Base-by-base conservation (phyloP, 1,140 invertebrate genomes). In the Calosoma granatense region DNA sequence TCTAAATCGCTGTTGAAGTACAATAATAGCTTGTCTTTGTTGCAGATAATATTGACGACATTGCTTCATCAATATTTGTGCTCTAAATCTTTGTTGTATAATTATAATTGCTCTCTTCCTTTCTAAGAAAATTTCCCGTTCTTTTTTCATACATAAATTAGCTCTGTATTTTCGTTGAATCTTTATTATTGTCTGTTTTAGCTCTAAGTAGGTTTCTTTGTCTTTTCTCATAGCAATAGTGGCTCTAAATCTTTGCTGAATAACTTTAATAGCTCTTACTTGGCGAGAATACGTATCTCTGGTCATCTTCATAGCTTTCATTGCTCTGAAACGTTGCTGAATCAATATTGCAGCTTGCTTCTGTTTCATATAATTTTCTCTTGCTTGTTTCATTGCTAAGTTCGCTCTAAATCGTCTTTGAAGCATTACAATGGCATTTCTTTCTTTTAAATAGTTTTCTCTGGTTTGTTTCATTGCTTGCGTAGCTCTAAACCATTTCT, bases 81-180 rank as follows among this genome's bases (percentile, higher is more conserved):
- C 62, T 51, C 65, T 67, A 52, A 64, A 62, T 62, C 61, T 51
- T 60, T 67, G 65, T 63, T 78, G 67, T 9, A 65, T 65, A 0
- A 64, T 22, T 20, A 63, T 59, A 2, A 65, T 59, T 4, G 54
- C 67, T 63, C 51, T 59, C 64, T 59, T 73, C 1, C 70, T 22
- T 20, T 54, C 58, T 20, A 70, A 20, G 62, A 69, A 79, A n/a
- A 65, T 17, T n/a, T 54, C 22, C 26, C 70, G 66, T 22, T 66
- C 60, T 53, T 57, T 56, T 68, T 68, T 68, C 64, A 65, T 66
- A 55, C 61, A 1, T 60, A 63, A n/a, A 43, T 67, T 60, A 17
- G 73, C 72, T 64, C 68, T 70, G 65, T 73, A 80, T 59, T 71
- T 70, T 1, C 22, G 61, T 59, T 79, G 77, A 56, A 80, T 75